Base-by-base conservation (phyloP, 2,888 invertebrate genomes). In the Hirtodrosophila duncani region DNA sequence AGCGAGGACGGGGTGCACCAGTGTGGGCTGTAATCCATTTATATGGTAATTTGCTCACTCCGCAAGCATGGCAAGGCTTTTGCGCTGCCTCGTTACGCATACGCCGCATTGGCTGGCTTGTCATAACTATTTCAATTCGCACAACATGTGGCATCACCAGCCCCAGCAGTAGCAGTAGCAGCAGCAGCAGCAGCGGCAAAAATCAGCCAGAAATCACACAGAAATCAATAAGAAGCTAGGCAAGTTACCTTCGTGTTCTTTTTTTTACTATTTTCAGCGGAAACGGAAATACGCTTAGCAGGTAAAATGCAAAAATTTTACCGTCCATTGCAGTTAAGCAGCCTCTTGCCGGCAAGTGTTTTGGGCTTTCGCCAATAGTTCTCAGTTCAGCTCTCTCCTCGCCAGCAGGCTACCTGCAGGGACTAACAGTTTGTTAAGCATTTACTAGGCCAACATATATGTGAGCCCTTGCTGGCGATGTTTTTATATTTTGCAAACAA, bases 121-220 rank as follows among this genome's bases (percentile, higher is more conserved):
- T 66, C 63, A 75, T 72, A 72, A 77, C 77, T 77, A 77, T 71
- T 71, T 70, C 59, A 51, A 71, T 63, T 61, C 63, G 57, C 57
- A 63, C 57, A 74, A 74, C 71, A 75, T 71, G 75, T 71, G 75
- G n/a, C n/a, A n/a, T n/a, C n/a, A n/a, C n/a, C n/a, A n/a, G n/a
- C n/a, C n/a, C n/a, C 45, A 21, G 11, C 13, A 14, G 17, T 9
- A 17, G 30, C 52, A 31, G 49, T 50, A 41, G 38, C 13, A 43
- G 38, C 48, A 38, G 42, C 48, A 58, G 51, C 20, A 26, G 30
- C 30, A 29, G 9, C 29, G 20, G 27, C 38, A 34, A n/a, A n/a
- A n/a, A n/a, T n/a, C 24, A n/a, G 11, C 33, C 34, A 20, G 17
- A 20, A 21, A 18, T 9, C 10, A 33, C 16, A 27, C 57, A 53